These are phyloP conservation scores for Cossypha polioptera DNA, from an alignment of 2,797 vertebrate genomes.

Conservation along the genomic window DNA sequence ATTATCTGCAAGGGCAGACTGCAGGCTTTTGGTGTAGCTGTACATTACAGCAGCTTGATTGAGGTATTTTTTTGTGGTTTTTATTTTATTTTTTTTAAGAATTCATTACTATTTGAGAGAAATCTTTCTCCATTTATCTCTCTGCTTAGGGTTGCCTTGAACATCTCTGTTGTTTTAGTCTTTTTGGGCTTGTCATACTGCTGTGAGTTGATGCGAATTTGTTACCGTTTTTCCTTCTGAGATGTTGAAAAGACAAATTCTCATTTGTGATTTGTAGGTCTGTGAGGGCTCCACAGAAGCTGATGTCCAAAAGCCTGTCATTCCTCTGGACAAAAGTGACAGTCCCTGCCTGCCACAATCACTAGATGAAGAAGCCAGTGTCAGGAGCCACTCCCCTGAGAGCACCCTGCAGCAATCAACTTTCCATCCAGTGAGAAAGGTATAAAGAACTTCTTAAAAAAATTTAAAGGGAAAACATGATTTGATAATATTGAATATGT, in stretches of 20 bases:
- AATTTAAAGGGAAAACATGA: background rate
- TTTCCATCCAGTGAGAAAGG: slow-evolving; percentile 75
- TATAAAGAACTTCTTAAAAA: slow-evolving; percentile 17
- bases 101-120: background rate
- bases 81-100: background rate
- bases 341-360: slow-evolving; percentile 45
- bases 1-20: background rate
- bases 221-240: background rate
- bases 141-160: background rate
- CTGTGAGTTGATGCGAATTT: background rate
- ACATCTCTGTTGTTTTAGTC: background rate
- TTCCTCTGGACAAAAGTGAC: slow-evolving; percentile 58
- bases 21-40: background rate
- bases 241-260: background rate
- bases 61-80: no score
- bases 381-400: slow-evolving; percentile 46
- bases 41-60: background rate
- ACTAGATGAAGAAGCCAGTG: slow-evolving; percentile 62
- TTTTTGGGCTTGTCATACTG: background rate
- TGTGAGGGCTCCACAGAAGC: slow-evolving; percentile 63
- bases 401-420: slow-evolving; percentile 49
- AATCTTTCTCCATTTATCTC: background rate
- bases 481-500: background rate
- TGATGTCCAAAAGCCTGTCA: slow-evolving; percentile 63
- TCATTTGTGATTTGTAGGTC: slow-evolving; percentile 60